Base-by-base conservation (phyloP, 2,888 invertebrate genomes). In the Philereme transversata region DNA sequence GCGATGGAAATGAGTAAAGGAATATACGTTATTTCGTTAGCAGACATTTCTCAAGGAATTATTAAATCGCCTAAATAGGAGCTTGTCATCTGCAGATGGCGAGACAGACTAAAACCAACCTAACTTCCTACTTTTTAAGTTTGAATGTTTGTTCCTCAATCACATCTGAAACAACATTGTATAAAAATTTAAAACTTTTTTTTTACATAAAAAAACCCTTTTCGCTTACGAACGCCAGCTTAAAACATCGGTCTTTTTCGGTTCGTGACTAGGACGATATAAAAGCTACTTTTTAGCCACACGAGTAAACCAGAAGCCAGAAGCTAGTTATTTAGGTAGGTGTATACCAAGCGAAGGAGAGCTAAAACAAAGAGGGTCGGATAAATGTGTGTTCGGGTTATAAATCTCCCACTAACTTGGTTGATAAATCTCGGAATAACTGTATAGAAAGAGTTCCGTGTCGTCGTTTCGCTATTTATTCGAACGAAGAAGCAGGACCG, bases 391-490 rank as follows among this genome's bases (percentile, higher is more conserved):
- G 78, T 76, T 75, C 69, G 64, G 70, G 74, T 73, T 71, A 75
- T 79, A 80, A 80, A 80, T 81, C 82, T 77, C 75, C 69, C 67
- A 67, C 71, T 69, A 79, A 78, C 75, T 77, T 73, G 69, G 68
- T 75, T 78, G 78, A 82, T 79, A 79, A 81, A 82, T 84, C 79
- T 77, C 72, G 66, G 74, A 73, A 74, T 78, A 76, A 75, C 76
- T 70, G 72, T 77, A 78, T 77, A 79, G 76, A 71, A 81, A 81
- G 78, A 76, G 76, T 78, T 79, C 67, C 72, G 71, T 76, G 82
- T 81, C 80, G 79, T 79, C 78, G 71, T 77, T 69, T 78, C 74
- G 75, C 78, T 82, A 82, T 85, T 82, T 83, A 81, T 83, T 78
- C 79, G 66, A 68, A 73, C 74, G 59, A 62, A 65, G 66, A 73